Percentiles rank a stretch among this genome's conserved stretches.
Evolutionary conservation across 2,113 vertebrate species (phyloP).

Genomic region (Chaenogobius annularis): DNA sequence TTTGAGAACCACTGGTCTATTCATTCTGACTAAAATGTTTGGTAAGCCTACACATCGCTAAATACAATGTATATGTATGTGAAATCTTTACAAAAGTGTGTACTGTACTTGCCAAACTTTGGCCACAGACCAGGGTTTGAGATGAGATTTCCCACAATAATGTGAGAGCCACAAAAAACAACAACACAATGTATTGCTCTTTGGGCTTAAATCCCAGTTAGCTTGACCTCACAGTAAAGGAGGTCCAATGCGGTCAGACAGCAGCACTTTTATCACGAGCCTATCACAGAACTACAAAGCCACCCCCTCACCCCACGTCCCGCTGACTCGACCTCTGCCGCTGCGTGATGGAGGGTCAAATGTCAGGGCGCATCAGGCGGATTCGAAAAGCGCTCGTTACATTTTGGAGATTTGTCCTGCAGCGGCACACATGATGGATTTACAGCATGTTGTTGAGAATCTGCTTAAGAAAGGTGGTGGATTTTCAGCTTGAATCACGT

Average conservation of each 20-base stretch:
- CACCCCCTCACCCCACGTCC: neutral
- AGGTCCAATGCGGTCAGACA: conserved; percentile 2
- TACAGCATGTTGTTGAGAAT: neutral
- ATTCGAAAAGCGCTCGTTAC: conserved; percentile 11
- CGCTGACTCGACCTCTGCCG: conserved; percentile 18
- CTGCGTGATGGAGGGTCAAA: conserved; percentile 21
- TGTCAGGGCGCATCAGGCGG: conserved; percentile 18
- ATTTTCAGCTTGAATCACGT: neutral
- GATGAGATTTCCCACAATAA: neutral
- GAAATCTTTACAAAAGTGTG: neutral
- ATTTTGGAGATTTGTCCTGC: conserved; percentile 12
- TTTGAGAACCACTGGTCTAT: neutral
- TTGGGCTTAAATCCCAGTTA: conserved; percentile 1
- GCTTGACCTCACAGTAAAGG: conserved; percentile 18
- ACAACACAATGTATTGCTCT: conserved; percentile 9
- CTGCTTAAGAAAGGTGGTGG: neutral
- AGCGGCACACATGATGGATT: neutral
- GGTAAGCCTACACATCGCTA: neutral
- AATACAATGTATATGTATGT: neutral
- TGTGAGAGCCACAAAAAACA: conserved; percentile 15
- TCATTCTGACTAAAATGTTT: neutral
- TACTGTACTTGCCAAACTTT: neutral
- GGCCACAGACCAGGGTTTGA: neutral
- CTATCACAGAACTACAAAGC: conserved; percentile 29
- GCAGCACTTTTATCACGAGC: conserved; percentile 17